Conservation (phyloP, 2,113 vertebrate species). For the Dermatemys mawii region DNA sequence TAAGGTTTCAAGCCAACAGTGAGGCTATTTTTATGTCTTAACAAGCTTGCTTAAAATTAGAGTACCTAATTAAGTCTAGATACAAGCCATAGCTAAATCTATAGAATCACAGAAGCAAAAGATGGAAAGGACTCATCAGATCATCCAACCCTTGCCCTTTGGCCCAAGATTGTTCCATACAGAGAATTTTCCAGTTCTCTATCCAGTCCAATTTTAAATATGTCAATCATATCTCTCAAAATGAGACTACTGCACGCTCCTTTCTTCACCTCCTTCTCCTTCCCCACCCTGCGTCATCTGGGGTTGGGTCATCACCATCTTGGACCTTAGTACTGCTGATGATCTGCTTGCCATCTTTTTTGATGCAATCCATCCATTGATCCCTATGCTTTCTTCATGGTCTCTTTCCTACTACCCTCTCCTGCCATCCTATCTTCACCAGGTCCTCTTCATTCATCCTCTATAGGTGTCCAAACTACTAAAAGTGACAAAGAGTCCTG, state of each 20-base stretch:
- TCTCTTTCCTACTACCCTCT: not conserved
- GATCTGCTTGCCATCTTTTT: not conserved
- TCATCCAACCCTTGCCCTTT: not conserved
- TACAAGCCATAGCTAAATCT: not conserved
- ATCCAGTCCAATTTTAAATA: not conserved
- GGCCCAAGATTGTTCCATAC: fast-evolving
- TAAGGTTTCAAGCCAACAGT: not conserved
- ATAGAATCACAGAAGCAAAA: not conserved
- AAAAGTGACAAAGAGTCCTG: no score
- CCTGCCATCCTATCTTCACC: not conserved
- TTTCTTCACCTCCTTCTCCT: not conserved
- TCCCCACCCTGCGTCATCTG: not conserved
- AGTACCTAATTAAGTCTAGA: not conserved
- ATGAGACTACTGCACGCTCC: not conserved
- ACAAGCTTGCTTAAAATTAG: fast-evolving
- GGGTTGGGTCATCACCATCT: not conserved
- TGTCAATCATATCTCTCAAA: not conserved
- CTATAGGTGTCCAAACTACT: not conserved
- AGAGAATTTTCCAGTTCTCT: not conserved
- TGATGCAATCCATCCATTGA: not conserved
- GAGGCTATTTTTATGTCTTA: not conserved
- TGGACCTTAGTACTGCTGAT: no score
- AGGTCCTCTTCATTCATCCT: not conserved
- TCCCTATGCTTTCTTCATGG: not conserved
- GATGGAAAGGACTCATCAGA: fast-evolving